These are phyloP conservation scores for Drosophila siamana DNA, from an alignment of 2,888 invertebrate genomes.

Conservation along the genomic window DNA sequence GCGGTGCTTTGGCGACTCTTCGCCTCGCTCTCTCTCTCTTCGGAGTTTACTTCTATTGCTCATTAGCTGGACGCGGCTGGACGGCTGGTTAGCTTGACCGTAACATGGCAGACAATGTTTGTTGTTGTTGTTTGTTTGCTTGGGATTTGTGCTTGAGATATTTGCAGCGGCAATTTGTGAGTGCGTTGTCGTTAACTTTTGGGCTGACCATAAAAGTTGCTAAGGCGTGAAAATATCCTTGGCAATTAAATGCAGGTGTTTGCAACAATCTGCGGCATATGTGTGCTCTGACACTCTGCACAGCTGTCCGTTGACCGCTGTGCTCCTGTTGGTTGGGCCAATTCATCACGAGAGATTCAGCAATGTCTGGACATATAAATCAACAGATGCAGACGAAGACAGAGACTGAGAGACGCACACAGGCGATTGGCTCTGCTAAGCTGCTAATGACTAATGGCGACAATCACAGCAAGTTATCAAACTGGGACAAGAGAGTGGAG, in stretches of 20 bases:
- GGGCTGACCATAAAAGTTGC: conserved; percentile 35
- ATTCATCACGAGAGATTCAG: conserved; percentile 44
- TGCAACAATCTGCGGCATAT: conserved; percentile 23
- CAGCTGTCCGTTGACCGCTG: conserved; percentile 16
- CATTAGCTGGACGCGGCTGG: conserved; percentile 46
- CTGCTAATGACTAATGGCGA: conserved; percentile 75
- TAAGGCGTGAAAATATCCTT: conserved; percentile 47
- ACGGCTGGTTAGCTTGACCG: conserved; percentile 23
- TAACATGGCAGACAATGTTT: background rate
- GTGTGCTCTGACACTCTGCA: background rate
- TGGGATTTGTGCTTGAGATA: conserved; percentile 23
- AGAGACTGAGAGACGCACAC: no score
- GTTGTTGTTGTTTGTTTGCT: conserved; percentile 11
- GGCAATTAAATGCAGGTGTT: conserved; percentile 55
- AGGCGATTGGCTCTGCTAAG: conserved; percentile 34
- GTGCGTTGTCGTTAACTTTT: conserved; percentile 27
- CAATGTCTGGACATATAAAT: conserved; percentile 22
- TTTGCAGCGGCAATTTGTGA: conserved; percentile 35
- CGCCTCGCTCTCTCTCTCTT: conserved; percentile 1
- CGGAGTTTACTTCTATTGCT: conserved; percentile 38
- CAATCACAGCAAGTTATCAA: conserved; percentile 45
- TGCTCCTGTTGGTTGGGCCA: no score
- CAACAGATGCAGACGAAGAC: conserved; percentile 20
- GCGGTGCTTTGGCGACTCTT: conserved; percentile 11
- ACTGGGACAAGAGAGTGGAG: background rate